These are phyloP conservation scores for Marisa cornuarietis DNA, from an alignment of 1,140 invertebrate genomes.

Conservation along the genomic window DNA sequence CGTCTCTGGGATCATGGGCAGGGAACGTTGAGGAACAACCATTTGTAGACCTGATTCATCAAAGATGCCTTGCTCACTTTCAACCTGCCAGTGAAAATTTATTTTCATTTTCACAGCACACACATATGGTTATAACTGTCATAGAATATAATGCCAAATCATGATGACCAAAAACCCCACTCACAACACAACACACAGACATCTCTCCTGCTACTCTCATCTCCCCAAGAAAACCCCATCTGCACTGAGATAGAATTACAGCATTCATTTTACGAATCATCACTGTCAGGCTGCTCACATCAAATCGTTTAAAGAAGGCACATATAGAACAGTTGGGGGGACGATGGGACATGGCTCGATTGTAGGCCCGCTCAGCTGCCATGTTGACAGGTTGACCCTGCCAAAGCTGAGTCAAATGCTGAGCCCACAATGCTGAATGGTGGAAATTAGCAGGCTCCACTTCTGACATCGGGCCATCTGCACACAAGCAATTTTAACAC, in stretches of 20 bases:
- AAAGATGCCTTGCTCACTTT: conserved; percentile 19
- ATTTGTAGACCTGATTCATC: conserved; percentile 11
- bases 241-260: too few relatives aligned
- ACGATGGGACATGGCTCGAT: conserved; percentile 48
- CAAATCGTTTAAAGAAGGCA: conserved; percentile 62
- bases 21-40: conserved; percentile 39
- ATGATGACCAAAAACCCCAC: too few relatives aligned
- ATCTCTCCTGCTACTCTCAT: too few relatives aligned
- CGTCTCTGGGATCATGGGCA: conserved; percentile 62
- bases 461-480: background rate
- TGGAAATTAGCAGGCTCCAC: background rate
- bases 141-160: too few relatives aligned
- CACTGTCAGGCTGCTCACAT: conserved; percentile 39
- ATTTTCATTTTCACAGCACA: too few relatives aligned
- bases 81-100: conserved; percentile 15
- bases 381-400: conserved; percentile 55
- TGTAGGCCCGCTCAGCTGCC: conserved; percentile 60
- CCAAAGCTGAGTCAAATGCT: conserved; percentile 58
- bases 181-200: too few relatives aligned
- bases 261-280: background rate
- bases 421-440: conserved; percentile 50
- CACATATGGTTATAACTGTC: too few relatives aligned
- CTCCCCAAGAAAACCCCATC: too few relatives aligned
- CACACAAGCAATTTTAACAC: too few relatives aligned
- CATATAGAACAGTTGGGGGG: conserved; percentile 66